Evolutionary conservation across 2,888 invertebrate genomes (phyloP).

Genomic region (Phaonia tiefii): DNA sequence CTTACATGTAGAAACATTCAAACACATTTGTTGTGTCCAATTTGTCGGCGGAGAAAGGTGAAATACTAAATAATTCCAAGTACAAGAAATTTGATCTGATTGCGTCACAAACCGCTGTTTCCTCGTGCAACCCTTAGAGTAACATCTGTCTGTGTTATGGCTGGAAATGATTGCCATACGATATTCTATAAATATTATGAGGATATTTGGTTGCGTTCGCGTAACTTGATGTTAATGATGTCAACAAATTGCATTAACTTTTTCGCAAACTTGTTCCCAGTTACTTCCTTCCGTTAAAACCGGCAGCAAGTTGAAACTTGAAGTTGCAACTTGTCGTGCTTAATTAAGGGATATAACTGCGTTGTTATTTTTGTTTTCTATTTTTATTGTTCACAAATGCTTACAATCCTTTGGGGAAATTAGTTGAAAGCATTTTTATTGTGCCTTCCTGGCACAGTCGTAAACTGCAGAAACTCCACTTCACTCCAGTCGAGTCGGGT

Average conservation of each 20-base stretch:
- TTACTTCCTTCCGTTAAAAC: constrained; percentile 13
- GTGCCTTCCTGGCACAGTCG: constrained; percentile 2
- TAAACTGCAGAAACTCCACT: constrained; percentile 35
- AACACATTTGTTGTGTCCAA: constrained; percentile 11
- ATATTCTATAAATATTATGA: no score
- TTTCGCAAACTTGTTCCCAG: not conserved
- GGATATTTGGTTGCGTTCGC: no score
- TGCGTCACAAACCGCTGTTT: constrained; percentile 21
- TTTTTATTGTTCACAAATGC: constrained; percentile 30
- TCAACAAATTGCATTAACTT: constrained; percentile 30
- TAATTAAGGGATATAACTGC: constrained; percentile 17
- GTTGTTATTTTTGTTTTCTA: not conserved
- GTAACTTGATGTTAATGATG: constrained; percentile 7
- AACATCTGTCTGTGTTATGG: constrained; percentile 10
- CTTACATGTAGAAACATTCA: constrained; percentile 14
- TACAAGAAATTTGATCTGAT: constrained; percentile 59
- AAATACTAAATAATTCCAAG: constrained; percentile 44
- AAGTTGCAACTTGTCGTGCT: not conserved
- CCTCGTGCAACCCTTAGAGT: not conserved
- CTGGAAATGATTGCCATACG: not conserved
- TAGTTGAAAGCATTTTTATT: constrained; percentile 38
- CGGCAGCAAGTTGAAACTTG: not conserved
- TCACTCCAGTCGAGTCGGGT: constrained; percentile 21
- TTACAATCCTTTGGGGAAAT: constrained; percentile 57
- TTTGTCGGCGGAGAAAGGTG: not conserved